Conservation (phyloP, 2,797 vertebrate species). For the Tarsius wallacei region DNA sequence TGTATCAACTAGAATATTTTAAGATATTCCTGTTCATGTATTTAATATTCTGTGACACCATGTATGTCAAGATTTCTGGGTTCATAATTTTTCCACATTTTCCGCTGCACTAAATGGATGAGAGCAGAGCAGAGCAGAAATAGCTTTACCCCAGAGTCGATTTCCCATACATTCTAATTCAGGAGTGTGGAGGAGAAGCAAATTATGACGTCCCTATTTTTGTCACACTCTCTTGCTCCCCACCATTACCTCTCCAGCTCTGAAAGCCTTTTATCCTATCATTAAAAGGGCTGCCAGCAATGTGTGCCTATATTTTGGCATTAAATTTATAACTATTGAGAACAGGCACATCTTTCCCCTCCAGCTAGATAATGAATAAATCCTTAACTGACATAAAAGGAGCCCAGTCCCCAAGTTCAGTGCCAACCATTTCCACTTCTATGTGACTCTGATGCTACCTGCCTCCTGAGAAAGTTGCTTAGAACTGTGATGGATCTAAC, state of each 20-base stretch:
- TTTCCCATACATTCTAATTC: conserved; percentile 86
- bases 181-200: conserved; percentile 82
- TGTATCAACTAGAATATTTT: conserved; percentile 72
- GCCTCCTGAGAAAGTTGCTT: conserved; percentile 18
- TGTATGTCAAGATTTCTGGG: conserved; percentile 58
- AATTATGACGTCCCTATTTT: conserved; percentile 86
- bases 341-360: conserved; percentile 65
- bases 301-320: conserved; percentile 67
- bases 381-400: conserved; percentile 56
- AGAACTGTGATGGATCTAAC: not conserved
- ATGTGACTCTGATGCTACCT: not conserved
- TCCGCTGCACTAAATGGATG: conserved; percentile 76
- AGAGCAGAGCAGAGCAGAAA: conserved; percentile 75
- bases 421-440: conserved; percentile 43
- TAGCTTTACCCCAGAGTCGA: conserved; percentile 84
- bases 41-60: conserved; percentile 26
- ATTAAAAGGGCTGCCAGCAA: conserved; percentile 80
- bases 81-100: conserved; percentile 69
- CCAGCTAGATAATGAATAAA: conserved; percentile 63
- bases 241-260: conserved; percentile 81
- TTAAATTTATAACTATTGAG: conserved; percentile 72
- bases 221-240: conserved; percentile 78
- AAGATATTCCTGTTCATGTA: conserved; percentile 59
- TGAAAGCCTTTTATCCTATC: conserved; percentile 79
- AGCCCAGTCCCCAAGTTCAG: conserved; percentile 30